Evolutionary conservation across 2,888 invertebrate genomes (phyloP).

Genomic region (Cenopis cana): DNA sequence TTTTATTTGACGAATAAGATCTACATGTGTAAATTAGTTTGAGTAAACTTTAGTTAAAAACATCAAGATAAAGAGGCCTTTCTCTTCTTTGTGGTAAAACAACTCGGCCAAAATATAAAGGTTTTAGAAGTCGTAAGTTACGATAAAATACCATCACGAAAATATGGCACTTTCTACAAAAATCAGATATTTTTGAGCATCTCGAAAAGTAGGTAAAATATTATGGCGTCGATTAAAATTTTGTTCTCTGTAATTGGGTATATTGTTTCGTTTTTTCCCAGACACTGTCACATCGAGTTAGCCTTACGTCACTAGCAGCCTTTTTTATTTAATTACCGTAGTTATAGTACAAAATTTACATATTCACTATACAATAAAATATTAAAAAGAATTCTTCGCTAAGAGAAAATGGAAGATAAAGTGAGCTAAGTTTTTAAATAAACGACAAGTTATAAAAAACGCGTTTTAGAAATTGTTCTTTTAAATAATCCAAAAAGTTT

Average conservation of each 20-base stretch:
- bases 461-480: slow-evolving; percentile 8
- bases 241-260: no score
- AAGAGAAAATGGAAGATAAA: slow-evolving; percentile 45
- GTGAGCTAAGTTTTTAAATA: slow-evolving; percentile 34
- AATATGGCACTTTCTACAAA: not conserved
- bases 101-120: not conserved
- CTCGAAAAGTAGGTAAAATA: no score
- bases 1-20: not conserved
- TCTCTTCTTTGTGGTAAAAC: no score
- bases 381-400: slow-evolving; percentile 38
- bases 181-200: not conserved
- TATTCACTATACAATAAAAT: slow-evolving; percentile 42
- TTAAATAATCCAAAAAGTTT: slow-evolving; percentile 12
- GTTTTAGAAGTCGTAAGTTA: not conserved
- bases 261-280: not conserved
- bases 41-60: not conserved
- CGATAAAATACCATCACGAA: not conserved
- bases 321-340: slow-evolving; percentile 39
- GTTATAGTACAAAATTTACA: slow-evolving; percentile 43
- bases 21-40: not conserved
- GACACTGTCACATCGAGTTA: slow-evolving; percentile 33
- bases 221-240: no score
- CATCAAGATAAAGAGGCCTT: no score
- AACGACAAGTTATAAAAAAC: slow-evolving; percentile 27
- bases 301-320: slow-evolving; percentile 45